phyloP scores from a whole-genome alignment of 2,797 vertebrate species.

The Artibeus jamaicensis region DNA sequence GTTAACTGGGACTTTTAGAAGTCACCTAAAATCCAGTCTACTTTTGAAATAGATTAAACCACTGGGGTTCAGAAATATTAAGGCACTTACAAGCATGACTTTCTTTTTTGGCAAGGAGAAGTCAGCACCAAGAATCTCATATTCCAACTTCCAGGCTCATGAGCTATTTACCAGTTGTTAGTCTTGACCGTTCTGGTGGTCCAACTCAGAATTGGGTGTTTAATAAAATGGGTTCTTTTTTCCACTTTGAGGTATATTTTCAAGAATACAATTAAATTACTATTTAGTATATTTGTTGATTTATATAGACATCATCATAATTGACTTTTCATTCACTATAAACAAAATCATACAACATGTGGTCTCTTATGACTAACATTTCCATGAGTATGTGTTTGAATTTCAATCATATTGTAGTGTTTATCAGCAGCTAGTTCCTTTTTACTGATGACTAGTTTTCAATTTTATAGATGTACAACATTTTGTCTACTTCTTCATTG shows the following conservation, averaged over 20 bases:
- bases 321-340: background rate
- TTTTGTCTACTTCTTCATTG: background rate
- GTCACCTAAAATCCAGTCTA: background rate
- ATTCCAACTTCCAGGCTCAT: background rate
- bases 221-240: background rate
- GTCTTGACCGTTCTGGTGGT: background rate
- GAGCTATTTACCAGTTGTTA: background rate
- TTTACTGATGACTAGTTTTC: background rate
- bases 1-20: background rate
- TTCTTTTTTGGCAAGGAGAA: conserved; percentile 3
- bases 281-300: background rate
- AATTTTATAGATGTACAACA: background rate
- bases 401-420: background rate
- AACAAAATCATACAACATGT: background rate
- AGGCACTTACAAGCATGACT: background rate
- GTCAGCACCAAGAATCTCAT: background rate
- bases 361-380: background rate
- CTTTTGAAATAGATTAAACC: background rate
- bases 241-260: background rate
- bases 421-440: background rate
- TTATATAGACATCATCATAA: background rate
- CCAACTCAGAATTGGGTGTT: background rate
- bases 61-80: background rate
- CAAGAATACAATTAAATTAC: background rate
- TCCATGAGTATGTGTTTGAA: background rate